Conservation (phyloP, 2,113 vertebrate species). For the Mustelus asterias region DNA sequence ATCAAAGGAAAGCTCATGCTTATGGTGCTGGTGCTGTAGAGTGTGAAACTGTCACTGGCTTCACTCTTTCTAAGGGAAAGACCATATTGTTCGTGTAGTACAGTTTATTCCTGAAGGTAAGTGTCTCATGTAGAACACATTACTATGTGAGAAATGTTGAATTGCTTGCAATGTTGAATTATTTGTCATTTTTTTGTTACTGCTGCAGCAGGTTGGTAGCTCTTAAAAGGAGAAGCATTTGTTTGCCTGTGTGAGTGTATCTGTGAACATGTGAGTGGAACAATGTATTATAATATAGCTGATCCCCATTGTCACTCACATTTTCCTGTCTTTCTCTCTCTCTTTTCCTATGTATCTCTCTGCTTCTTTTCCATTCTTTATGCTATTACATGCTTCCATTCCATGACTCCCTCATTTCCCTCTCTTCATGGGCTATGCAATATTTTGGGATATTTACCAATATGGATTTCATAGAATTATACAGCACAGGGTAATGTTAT, state of each 20-base stretch:
- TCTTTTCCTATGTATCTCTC: neutral
- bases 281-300: neutral
- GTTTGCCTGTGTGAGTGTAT: neutral
- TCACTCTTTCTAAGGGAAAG: neutral
- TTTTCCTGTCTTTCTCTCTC: neutral
- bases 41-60: neutral
- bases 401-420: neutral
- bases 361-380: neutral
- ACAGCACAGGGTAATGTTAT: neutral
- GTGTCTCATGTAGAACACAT: neutral
- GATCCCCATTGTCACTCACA: neutral
- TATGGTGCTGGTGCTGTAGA: neutral
- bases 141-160: neutral
- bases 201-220: neutral
- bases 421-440: neutral
- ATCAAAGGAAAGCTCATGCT: neutral
- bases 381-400: neutral
- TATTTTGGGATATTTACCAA: neutral
- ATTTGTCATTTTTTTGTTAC: neutral
- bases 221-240: neutral
- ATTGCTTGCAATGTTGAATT: neutral
- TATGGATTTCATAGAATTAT: neutral
- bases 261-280: neutral
- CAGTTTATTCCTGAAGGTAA: neutral
- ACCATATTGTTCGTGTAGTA: neutral